Conservation (phyloP, 2,113 vertebrate species). For the Coregonus clupeaformis region DNA sequence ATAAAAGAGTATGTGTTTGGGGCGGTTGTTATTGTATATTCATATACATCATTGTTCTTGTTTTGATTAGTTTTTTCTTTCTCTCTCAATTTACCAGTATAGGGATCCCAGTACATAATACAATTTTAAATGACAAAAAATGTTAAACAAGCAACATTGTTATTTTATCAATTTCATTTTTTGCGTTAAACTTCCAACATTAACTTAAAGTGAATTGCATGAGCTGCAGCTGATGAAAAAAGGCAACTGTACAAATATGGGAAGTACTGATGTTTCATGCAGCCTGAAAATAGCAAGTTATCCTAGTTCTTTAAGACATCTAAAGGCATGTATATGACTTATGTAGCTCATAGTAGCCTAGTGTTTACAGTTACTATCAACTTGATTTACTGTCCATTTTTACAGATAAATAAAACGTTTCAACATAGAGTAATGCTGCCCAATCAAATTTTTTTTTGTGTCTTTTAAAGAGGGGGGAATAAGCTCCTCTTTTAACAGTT, state of each 20-base stretch:
- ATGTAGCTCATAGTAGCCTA: conserved; percentile 22
- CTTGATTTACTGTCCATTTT: conserved; percentile 55
- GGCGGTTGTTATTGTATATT: conserved; percentile 20
- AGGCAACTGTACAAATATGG: conserved; percentile 9
- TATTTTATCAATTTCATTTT: conserved; percentile 30
- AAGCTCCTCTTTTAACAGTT: not conserved
- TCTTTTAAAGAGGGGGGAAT: not conserved
- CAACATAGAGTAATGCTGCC: conserved; percentile 8
- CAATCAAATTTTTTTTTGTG: conserved; percentile 2
- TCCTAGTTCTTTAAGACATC: conserved; percentile 25
- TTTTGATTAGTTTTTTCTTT: conserved; percentile 2
- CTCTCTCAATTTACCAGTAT: conserved; percentile 42
- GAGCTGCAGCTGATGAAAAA: conserved; percentile 16
- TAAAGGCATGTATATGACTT: conserved; percentile 44
- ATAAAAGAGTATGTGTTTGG: conserved; percentile 9
- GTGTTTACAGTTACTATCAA: conserved; percentile 23
- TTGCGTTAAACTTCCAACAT: not conserved
- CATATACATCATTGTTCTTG: conserved; percentile 18
- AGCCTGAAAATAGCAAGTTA: conserved; percentile 11
- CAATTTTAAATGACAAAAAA: conserved; percentile 75
- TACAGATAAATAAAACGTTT: conserved; percentile 59
- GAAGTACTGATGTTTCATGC: conserved; percentile 10
- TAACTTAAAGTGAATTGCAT: conserved; percentile 27
- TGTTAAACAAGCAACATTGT: conserved; percentile 64
- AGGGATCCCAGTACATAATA: conserved; percentile 70